phyloP scores from a whole-genome alignment of 1,140 invertebrate genomes.

The Laupala kohalensis region DNA sequence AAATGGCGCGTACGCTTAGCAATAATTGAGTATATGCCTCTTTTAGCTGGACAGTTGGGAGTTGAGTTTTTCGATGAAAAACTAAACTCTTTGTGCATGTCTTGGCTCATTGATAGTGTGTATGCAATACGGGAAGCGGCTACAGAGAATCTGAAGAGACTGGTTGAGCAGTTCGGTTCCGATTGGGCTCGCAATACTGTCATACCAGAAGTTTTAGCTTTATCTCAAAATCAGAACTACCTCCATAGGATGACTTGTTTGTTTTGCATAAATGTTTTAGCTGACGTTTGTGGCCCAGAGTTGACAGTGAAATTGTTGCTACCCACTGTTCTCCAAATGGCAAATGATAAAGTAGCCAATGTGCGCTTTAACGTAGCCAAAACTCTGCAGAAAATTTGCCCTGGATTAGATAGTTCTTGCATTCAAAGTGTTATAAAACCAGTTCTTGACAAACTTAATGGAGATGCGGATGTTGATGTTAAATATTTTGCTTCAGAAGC shows the following conservation, averaged over 20 bases:
- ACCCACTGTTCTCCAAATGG: slow-evolving; percentile 89
- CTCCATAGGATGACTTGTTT: slow-evolving; percentile 98
- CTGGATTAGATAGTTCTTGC: slow-evolving; percentile 64
- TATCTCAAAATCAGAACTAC: slow-evolving; percentile 85
- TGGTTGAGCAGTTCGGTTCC: slow-evolving; percentile 95
- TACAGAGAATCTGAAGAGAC: slow-evolving; percentile 89
- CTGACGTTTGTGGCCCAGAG: slow-evolving; percentile 88
- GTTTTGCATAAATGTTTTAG: slow-evolving; percentile 94
- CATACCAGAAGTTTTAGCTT: slow-evolving; percentile 83
- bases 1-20: slow-evolving; percentile 98
- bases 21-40: slow-evolving; percentile 97
- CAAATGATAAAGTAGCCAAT: slow-evolving; percentile 92
- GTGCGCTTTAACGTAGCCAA: slow-evolving; percentile 99
- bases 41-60: slow-evolving; percentile 88
- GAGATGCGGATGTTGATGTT: slow-evolving; percentile 92
- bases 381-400: slow-evolving; percentile 87
- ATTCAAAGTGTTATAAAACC: slow-evolving; percentile 90
- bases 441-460: slow-evolving; percentile 84
- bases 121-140: slow-evolving; percentile 98
- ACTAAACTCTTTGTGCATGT: slow-evolving; percentile 93
- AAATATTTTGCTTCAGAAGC: slow-evolving; percentile 98
- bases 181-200: slow-evolving; percentile 96
- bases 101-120: slow-evolving; percentile 98
- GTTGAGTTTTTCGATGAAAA: slow-evolving; percentile 99
- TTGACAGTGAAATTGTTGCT: slow-evolving; percentile 75